Conservation (phyloP, 2,113 vertebrate genomes). For the Rhea americana region DNA sequence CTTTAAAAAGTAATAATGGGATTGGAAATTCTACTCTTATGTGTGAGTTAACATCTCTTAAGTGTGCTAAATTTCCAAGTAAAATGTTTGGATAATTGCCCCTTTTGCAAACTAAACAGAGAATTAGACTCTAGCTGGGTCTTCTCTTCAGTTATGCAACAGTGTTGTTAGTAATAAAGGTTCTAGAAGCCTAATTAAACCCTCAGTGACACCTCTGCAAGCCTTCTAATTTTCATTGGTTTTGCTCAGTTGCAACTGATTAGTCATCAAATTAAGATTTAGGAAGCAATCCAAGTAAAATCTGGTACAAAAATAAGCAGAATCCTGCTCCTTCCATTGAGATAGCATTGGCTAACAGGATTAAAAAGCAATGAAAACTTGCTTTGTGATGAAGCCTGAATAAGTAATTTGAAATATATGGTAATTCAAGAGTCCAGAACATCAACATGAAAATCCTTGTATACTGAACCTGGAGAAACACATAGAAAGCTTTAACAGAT, state of each 20-base stretch:
- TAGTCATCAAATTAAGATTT: constrained; percentile 57
- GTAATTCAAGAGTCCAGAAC: background rate
- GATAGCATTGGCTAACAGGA: background rate
- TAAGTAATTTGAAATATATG: constrained; percentile 22
- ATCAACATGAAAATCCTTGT: background rate
- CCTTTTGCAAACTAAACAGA: constrained; percentile 6
- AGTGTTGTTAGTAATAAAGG: constrained; percentile 41
- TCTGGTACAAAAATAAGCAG: constrained; percentile 29
- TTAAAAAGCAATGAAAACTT: background rate
- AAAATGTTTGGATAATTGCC: background rate
- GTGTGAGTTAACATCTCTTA: background rate
- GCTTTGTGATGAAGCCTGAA: constrained; percentile 4
- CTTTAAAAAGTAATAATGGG: background rate
- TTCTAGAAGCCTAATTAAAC: constrained; percentile 52
- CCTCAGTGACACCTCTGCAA: constrained; percentile 36
- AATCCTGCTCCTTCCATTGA: constrained; percentile 1
- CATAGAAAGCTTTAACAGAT: background rate
- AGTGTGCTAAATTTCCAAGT: background rate
- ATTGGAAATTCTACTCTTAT: background rate
- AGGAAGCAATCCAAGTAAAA: constrained; percentile 39
- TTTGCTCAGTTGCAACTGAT: constrained; percentile 58
- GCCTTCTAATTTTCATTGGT: constrained; percentile 14
- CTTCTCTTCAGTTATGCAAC: constrained; percentile 23
- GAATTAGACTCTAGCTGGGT: background rate
- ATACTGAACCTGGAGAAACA: background rate